phyloP scores from a whole-genome alignment of 2,797 vertebrate species.

The Lates japonicus region DNA sequence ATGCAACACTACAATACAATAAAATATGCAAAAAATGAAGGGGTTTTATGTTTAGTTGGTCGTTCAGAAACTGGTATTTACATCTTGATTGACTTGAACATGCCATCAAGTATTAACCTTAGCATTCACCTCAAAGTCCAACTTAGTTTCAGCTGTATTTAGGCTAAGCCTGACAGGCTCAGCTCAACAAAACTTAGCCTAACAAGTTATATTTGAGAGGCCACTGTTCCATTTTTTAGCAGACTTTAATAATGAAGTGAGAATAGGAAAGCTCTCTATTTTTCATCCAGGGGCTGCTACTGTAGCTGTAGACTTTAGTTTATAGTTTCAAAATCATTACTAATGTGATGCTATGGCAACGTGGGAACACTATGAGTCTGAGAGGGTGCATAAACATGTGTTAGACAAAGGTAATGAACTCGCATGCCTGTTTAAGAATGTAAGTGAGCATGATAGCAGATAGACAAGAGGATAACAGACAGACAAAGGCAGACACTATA shows the following conservation, averaged over 20 bases:
- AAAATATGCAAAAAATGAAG: background rate
- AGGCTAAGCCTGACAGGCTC: background rate
- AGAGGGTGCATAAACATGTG: conserved; percentile 4
- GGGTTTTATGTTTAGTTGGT: background rate
- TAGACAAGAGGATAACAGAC: background rate
- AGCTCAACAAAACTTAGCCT: background rate
- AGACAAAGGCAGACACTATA: background rate
- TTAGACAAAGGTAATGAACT: conserved; percentile 34
- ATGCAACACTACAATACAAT: background rate
- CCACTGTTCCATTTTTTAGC: background rate
- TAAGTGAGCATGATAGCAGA: conserved; percentile 9
- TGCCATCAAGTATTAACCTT: background rate
- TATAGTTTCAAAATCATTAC: conserved; percentile 2
- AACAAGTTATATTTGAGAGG: background rate
- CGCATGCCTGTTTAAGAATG: background rate
- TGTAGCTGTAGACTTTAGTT: background rate
- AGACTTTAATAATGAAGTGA: background rate
- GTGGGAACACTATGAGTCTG: background rate
- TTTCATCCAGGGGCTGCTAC: background rate
- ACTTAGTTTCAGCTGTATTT: background rate
- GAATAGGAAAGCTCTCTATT: background rate
- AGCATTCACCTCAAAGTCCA: background rate
- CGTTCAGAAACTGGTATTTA: background rate
- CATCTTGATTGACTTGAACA: background rate
- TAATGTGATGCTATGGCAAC: conserved; percentile 15